A percentile compares a stretch with the other conserved stretches of the same genome.
These are phyloP conservation scores for Agelas oroides DNA, from an alignment of 37 sponge, comb jelly and placozoan species.

Conservation along the genomic window DNA sequence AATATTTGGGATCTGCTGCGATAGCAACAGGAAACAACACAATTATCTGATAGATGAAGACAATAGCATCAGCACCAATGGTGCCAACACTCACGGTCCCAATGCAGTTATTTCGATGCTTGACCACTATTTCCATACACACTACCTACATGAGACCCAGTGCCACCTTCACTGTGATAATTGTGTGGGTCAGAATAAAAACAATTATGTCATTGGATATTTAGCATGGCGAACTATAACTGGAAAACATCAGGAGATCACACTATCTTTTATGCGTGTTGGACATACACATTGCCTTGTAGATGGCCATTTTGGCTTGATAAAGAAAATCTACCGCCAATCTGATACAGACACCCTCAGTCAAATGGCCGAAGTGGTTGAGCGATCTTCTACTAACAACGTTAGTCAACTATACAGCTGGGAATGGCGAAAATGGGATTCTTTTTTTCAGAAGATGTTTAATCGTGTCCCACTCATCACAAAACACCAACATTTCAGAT, in stretches of 20 bases:
- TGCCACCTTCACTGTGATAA: constrained; percentile 45
- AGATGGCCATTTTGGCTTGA: constrained; percentile 53
- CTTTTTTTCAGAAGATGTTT: constrained; percentile 11
- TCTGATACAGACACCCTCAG: constrained; percentile 50
- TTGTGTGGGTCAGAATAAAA: constrained; percentile 56
- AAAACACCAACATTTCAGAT: constrained; percentile 36
- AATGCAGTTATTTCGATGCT: constrained; percentile 25
- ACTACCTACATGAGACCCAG: constrained; percentile 12
- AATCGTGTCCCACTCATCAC: constrained; percentile 29
- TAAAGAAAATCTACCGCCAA: constrained; percentile 49
- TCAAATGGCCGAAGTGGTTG: constrained; percentile 36
- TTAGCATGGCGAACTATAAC: constrained; percentile 41
- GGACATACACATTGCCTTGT: constrained; percentile 48
- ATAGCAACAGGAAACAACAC: constrained; percentile 10
- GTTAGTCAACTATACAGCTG: constrained; percentile 52
- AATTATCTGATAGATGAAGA: constrained; percentile 39
- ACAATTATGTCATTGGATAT: constrained; percentile 26
- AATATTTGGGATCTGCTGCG: constrained; percentile 32
- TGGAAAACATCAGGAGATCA: constrained; percentile 34
- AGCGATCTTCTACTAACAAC: constrained; percentile 29
- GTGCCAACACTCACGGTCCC: constrained; percentile 28
- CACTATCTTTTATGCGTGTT: constrained; percentile 32
- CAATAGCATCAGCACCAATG: constrained; percentile 32
- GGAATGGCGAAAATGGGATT: constrained; percentile 62
- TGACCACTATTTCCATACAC: constrained; percentile 29